These are phyloP conservation scores for Cephus pygmeus DNA, from an alignment of 2,888 invertebrate species.

Conservation along the genomic window DNA sequence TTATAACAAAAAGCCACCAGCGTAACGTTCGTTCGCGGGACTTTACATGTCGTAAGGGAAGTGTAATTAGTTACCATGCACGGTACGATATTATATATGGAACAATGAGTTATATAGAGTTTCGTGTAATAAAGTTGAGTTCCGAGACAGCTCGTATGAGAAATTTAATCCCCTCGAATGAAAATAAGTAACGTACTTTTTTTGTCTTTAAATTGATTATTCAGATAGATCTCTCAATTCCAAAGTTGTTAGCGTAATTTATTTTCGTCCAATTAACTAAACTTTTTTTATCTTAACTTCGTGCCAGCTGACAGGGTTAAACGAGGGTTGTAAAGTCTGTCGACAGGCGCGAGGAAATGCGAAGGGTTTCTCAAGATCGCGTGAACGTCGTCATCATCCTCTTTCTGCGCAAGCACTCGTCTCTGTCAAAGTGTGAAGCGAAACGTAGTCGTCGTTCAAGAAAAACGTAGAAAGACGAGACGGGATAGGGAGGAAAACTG, in stretches of 20 bases:
- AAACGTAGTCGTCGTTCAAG: not conserved
- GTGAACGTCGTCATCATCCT: not conserved
- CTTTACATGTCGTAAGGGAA: not conserved
- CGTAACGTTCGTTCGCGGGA: not conserved
- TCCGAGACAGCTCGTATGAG: not conserved
- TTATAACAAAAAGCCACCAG: not conserved
- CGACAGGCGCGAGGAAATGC: not conserved
- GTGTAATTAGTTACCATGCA: not conserved
- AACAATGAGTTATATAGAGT: not conserved
- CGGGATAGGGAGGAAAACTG: not conserved
- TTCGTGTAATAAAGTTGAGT: not conserved
- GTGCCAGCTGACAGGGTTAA: not conserved
- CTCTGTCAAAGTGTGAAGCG: not conserved
- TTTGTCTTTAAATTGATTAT: not conserved
- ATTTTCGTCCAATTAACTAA: not conserved
- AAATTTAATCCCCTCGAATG: not conserved
- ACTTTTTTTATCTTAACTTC: not conserved
- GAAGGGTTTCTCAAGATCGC: not conserved
- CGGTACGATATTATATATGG: not conserved
- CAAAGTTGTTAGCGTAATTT: not conserved
- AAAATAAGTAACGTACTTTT: not conserved
- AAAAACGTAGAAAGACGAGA: not conserved
- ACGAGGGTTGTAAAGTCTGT: not conserved
- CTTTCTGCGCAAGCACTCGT: not conserved
- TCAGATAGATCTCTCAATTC: not conserved